Evolutionary conservation across 2,888 invertebrate genomes (phyloP), one percentile per base, ranked within the genome.

Genomic region (Lepidocyrtinus sp.): DNA sequence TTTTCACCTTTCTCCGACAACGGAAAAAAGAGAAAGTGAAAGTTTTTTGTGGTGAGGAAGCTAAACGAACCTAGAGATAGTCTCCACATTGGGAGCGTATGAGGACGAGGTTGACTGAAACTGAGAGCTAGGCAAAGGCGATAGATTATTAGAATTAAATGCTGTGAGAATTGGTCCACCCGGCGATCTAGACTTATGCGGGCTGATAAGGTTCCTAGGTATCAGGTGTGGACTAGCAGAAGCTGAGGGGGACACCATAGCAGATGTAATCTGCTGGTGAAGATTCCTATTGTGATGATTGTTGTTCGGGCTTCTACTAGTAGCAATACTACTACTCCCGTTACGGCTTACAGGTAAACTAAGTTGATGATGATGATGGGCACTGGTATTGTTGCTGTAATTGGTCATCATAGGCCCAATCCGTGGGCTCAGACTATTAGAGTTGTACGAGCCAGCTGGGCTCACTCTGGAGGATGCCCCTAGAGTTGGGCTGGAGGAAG

Each of bases 361-460:
- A 74, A 7, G 36, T 7, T 36, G 36, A 36, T 36, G 36, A 36
- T 5, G 36, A 36, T 36, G 36, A 36, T 76, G 71, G 70, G 72
- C 77, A 81, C 78, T 80, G 76, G 71, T 79, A 75, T 71, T 81
- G 69, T 68, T 80, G 68, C 70, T 36, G 27, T 36, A 36, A 67
- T 62, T 76, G 61, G 63, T 77, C 25, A 75, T 75, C 70, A 72
- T 24, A 36, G 36, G 36, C 12, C 36, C 36, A 36, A 82, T 74
- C 25, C 82, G 59, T 59, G 82, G 82, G 74, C 82, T 82, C 75
- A 82, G 78, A 77, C 83, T 83, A 82, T 82, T 83, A 36, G 83
- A 83, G 72, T 83, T 83, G 36, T 76, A 79, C 50, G 81, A 82
- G 46, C 79, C 83, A 15, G 73, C 64, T 0, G 83, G 81, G 79